Base-by-base conservation (phyloP, 23 tunicate species). In the Aplidium turbinatum region DNA sequence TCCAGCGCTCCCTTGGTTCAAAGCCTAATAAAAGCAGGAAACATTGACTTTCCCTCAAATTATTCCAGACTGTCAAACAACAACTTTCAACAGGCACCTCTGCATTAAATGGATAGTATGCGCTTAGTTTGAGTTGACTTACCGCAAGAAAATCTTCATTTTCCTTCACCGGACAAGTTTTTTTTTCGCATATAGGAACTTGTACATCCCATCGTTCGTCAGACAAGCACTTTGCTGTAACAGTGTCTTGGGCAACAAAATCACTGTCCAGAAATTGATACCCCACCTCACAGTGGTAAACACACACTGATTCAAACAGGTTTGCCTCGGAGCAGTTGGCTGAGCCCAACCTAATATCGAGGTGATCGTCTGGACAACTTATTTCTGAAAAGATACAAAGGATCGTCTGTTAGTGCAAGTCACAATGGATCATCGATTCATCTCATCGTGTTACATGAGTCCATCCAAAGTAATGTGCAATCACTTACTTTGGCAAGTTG, bases 101-200 rank as follows among this genome's bases (percentile, higher is more conserved):
- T n/a, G n/a, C n/a, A n/a, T n/a, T n/a, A n/a, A n/a, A n/a, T n/a
- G n/a, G n/a, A n/a, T n/a, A n/a, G n/a, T n/a, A n/a, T n/a, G n/a
- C n/a, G n/a, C n/a, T n/a, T n/a, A n/a, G n/a, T n/a, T n/a, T n/a
- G n/a, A n/a, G n/a, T n/a, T n/a, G 34, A 33, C 84, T 66, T 34
- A 78, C 84, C 36, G 48, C 51, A 2, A 52, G 11, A 51, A 78
- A 78, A 22, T 65, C 70, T 78, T 78, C 84, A 45, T 66, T 66
- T 3, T 62, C 58, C 5, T 77, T 65, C 28, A 35, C 28, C 7
- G 88, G 60, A 54, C 96, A 89, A 5, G 88, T 82, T 22, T 45
- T 77, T 68, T 70, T 78, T 45, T 89, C 96, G 58, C 96, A 89
- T 22, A 82, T 82, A 11, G 96, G 88, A 22, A 76, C 51, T 11